These are phyloP conservation scores for Morinoia aosen DNA, from an alignment of 2,888 invertebrate genomes.

Conservation along the genomic window DNA sequence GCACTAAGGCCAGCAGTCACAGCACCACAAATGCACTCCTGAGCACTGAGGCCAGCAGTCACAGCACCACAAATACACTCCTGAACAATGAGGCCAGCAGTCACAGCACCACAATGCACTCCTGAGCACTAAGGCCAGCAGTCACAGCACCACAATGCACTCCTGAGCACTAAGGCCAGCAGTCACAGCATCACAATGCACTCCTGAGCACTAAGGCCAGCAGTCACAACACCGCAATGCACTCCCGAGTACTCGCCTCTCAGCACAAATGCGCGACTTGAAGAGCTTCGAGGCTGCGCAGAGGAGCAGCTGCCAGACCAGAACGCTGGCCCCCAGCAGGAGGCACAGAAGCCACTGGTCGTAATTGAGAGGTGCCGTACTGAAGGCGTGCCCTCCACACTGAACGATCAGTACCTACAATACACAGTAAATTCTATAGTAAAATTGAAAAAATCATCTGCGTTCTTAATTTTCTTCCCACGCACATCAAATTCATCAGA, in stretches of 20 bases:
- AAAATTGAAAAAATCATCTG: background rate
- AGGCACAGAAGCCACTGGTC: conserved; percentile 99
- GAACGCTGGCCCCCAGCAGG: conserved; percentile 95
- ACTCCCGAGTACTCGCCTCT: background rate
- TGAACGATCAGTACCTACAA: conserved; percentile 93
- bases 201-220: too few species aligned
- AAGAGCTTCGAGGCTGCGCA: conserved; percentile 96
- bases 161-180: background rate
- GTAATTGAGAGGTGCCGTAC: conserved; percentile 88
- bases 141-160: background rate
- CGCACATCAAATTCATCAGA: background rate
- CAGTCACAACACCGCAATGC: background rate
- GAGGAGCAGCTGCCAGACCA: conserved; percentile 97
- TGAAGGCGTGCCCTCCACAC: conserved; percentile 97
- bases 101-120: background rate
- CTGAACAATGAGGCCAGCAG: too few species aligned
- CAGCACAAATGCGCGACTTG: background rate
- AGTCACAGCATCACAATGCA: background rate
- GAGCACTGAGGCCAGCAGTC: too few species aligned
- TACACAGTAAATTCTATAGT: conserved; percentile 67
- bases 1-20: too few species aligned
- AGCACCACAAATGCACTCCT: background rate
- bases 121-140: background rate
- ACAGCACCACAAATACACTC: too few species aligned
- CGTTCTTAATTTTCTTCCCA: too few species aligned